phyloP scores from a whole-genome alignment of 1,140 invertebrate genomes.

The Hetaerina americana region DNA sequence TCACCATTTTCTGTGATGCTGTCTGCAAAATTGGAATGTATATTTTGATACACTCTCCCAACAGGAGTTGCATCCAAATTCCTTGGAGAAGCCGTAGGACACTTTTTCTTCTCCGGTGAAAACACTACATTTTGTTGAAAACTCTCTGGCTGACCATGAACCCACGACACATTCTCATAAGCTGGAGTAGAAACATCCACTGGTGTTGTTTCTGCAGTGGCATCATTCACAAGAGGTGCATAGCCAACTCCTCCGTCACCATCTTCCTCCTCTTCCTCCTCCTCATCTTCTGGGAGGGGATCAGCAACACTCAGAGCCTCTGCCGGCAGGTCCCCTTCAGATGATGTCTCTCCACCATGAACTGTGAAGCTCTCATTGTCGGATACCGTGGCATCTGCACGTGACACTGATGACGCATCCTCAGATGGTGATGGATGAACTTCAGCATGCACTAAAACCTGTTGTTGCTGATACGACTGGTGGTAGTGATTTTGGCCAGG shows the following conservation, averaged over 20 bases:
- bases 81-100: background rate
- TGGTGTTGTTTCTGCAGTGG: conserved; percentile 6
- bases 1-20: conserved; percentile 10
- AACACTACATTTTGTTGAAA: background rate
- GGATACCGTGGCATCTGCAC: conserved; percentile 24
- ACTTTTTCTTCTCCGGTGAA: background rate
- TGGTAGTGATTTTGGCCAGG: background rate
- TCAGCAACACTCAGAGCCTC: background rate
- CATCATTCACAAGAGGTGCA: conserved; percentile 10
- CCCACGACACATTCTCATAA: conserved; percentile 18
- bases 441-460: conserved; percentile 15
- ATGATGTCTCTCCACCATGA: conserved; percentile 15
- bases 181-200: background rate
- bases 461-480: background rate
- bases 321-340: conserved; percentile 1
- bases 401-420: background rate
- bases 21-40: background rate
- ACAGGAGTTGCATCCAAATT: background rate
- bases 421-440: conserved; percentile 10
- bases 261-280: background rate
- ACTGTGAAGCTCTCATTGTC: conserved; percentile 26
- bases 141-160: background rate
- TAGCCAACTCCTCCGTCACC: conserved; percentile 1
- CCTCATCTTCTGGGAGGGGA: background rate
- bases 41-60: background rate